Evolutionary conservation across 2,113 vertebrate species (phyloP).

Genomic region (Trematocara nigrifrons): DNA sequence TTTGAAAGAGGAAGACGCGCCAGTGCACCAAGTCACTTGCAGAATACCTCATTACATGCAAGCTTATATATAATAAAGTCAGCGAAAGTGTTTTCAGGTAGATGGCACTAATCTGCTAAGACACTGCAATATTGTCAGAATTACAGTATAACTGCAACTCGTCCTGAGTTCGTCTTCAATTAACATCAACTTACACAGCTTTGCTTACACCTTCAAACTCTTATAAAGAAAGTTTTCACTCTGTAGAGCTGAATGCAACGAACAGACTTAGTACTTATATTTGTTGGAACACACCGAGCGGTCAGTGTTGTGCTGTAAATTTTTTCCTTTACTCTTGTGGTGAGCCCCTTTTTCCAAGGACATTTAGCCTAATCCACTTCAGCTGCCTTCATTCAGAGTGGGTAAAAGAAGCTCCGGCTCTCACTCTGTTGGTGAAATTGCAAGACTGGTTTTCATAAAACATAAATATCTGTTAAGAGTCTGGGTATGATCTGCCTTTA

Average conservation of each 20-base stretch:
- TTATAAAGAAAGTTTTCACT: background rate
- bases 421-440: conserved; percentile 54
- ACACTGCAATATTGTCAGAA: background rate
- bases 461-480: conserved; percentile 74
- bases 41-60: background rate
- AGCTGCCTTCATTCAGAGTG: conserved; percentile 72
- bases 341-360: conserved; percentile 73
- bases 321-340: conserved; percentile 68
- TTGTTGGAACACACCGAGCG: conserved; percentile 61
- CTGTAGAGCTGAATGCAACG: background rate
- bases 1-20: fast-evolving
- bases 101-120: background rate
- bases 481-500: conserved; percentile 64
- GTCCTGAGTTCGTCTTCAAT: background rate
- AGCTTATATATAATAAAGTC: background rate
- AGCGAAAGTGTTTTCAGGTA: background rate
- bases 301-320: conserved; percentile 68
- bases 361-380: conserved; percentile 73
- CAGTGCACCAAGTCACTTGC: background rate
- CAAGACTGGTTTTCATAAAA: conserved; percentile 73
- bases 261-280: conserved; percentile 40
- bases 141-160: background rate
- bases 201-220: background rate
- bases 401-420: conserved; percentile 67
- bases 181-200: background rate